Evolutionary conservation across 2,888 invertebrate genomes (phyloP), one percentile per base, ranked within the genome.

Genomic region (Ormyrus thymus): DNA sequence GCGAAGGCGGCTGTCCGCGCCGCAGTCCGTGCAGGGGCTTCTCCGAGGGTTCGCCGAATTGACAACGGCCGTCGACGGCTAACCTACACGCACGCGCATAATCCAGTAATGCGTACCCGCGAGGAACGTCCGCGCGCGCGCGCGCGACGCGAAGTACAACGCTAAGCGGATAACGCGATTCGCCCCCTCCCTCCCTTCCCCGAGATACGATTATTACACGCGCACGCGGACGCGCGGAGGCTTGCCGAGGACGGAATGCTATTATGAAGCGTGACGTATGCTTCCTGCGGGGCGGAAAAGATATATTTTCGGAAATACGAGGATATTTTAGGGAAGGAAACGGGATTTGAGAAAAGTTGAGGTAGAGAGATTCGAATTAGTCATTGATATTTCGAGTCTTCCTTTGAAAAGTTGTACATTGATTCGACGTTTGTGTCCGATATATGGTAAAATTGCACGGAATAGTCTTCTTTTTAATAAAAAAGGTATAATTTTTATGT

Each of bases 81-180:
- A 68, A 59, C 43, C 61, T 61, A 43, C 43, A 1, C 51, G 8
- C 51, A 6, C 15, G 50, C 7, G 11, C 50, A 59, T 70, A 71
- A 71, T 71, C 59, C 61, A n/a, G 61, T 71, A 59, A 61, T 50
- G 59, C 7, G 43, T 15, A 10, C 48, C 15, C 58, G 58, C 51
- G 56, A 48, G 15, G 7, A 58, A 29, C 58, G 7, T 55, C 58
- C 13, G n/a, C n/a, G n/a, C 29, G 29, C 29, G 29, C 29, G 29
- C 29, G 29, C 29, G 29, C 29, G 29, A 29, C 7, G 70, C 61
- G 59, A 61, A 71, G 59, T 71, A 71, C 61, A 71, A 50, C 48
- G 51, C 48, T 71, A 71, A 71, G 71, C 59, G 71, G 61, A 71
- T 71, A 71, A 71, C 51, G 51, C 61, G 59, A 61, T 71, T 61